These are phyloP conservation scores for Chrysina gloriosa DNA, from an alignment of 2,888 invertebrate genomes.

Conservation along the genomic window DNA sequence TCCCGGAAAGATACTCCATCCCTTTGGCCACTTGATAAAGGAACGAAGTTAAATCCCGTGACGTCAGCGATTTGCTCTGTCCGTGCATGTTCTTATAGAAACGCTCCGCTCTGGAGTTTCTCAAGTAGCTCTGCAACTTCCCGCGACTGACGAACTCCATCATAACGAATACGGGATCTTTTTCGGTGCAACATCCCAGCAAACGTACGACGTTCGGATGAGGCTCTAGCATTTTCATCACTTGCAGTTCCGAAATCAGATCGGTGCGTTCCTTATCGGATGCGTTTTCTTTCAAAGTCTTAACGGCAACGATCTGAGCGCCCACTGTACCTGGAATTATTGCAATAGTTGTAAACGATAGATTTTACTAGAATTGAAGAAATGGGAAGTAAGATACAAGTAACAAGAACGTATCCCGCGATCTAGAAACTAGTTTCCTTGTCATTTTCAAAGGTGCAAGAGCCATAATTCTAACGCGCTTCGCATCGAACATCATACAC, in stretches of 20 bases:
- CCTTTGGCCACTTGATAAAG: constrained; percentile 92
- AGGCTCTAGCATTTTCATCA: constrained; percentile 91
- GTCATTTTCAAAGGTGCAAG: too few relatives aligned
- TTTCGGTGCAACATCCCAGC: constrained; percentile 90
- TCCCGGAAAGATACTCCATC: constrained; percentile 86
- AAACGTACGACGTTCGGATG: constrained; percentile 92
- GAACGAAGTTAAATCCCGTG: constrained; percentile 88
- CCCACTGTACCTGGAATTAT: constrained; percentile 73
- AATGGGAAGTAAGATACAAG: too few relatives aligned
- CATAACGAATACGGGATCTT: constrained; percentile 90
- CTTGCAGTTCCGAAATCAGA: constrained; percentile 86
- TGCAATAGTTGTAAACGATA: too few relatives aligned
- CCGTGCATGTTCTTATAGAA: constrained; percentile 84
- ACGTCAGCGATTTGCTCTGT: constrained; percentile 81
- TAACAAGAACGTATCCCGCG: too few relatives aligned
- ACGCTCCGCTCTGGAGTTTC: constrained; percentile 87
- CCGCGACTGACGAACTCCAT: constrained; percentile 92
- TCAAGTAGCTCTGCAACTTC: constrained; percentile 88
- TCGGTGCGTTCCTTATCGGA: constrained; percentile 88
- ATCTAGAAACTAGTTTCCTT: too few relatives aligned
- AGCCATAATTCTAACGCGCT: too few relatives aligned
- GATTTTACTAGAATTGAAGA: too few relatives aligned
- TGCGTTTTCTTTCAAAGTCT: constrained; percentile 93
- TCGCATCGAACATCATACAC: too few relatives aligned
- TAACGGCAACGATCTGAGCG: constrained; percentile 88